These are phyloP conservation scores for Trematocara variabile DNA, from an alignment of 2,113 vertebrate genomes.

Conservation along the genomic window DNA sequence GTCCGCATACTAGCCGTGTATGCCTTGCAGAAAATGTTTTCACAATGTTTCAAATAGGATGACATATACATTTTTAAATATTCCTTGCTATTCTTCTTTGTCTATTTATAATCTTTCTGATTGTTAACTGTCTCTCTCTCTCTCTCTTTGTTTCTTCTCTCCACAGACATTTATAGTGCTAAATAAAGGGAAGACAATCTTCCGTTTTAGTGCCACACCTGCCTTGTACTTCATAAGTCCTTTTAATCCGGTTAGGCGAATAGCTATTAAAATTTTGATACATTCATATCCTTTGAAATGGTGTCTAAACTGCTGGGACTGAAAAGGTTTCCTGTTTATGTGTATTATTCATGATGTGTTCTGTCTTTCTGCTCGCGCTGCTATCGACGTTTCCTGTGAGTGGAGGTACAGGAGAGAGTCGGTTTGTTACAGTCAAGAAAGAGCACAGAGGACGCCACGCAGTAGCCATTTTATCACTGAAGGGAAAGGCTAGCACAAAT, in stretches of 20 bases:
- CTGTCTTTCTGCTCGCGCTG: slow-evolving; percentile 6
- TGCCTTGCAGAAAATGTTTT: neutral
- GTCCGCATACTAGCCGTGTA: neutral
- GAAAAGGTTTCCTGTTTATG: slow-evolving; percentile 25
- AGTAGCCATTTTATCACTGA: slow-evolving; percentile 25
- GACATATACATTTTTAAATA: neutral
- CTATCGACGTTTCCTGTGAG: slow-evolving; percentile 21
- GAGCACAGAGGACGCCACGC: neutral
- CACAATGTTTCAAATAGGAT: accelerated
- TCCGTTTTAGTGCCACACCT: slow-evolving; percentile 99
- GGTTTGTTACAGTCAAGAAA: neutral
- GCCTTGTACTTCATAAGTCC: slow-evolving; percentile 99
- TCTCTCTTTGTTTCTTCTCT: slow-evolving; percentile 62
- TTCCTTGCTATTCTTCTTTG: neutral
- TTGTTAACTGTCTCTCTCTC: neutral
- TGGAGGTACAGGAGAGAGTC: neutral
- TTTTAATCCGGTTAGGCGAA: slow-evolving; percentile 93
- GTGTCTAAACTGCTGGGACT: slow-evolving; percentile 33
- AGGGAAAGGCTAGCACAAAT: slow-evolving; percentile 11
- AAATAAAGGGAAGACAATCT: slow-evolving; percentile 99
- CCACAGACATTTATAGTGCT: slow-evolving; percentile 99
- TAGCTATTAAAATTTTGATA: slow-evolving; percentile 99
- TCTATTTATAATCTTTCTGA: neutral
- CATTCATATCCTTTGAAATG: slow-evolving; percentile 97
- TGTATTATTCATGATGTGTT: slow-evolving; percentile 55